These are phyloP conservation scores for Dryoscopus gambensis DNA, from an alignment of 2,113 vertebrate genomes.

Conservation along the genomic window DNA sequence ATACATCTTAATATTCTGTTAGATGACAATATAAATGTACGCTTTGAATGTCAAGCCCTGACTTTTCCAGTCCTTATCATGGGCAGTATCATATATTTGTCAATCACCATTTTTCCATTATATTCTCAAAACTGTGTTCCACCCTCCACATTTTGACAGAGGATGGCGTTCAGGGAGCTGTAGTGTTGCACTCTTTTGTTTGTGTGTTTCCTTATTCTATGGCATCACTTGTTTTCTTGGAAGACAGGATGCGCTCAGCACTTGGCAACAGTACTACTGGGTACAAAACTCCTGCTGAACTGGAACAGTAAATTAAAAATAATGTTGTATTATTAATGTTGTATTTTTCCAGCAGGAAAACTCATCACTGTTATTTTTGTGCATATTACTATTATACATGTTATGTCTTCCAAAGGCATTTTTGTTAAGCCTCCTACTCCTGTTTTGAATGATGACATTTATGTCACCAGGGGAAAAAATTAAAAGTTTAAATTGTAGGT, in stretches of 20 bases:
- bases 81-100: not conserved
- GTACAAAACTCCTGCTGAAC: not conserved
- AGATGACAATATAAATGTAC: not conserved
- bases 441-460: not conserved
- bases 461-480: not conserved
- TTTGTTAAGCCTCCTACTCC: not conserved
- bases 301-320: not conserved
- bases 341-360: not conserved
- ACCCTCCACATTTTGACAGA: not conserved
- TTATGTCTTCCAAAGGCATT: not conserved
- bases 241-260: not conserved
- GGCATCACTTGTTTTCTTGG: not conserved
- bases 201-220: not conserved
- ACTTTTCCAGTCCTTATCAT: not conserved
- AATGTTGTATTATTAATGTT: not conserved
- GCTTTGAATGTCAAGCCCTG: not conserved
- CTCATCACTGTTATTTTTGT: not conserved
- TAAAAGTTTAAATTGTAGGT: not conserved
- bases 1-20: not conserved
- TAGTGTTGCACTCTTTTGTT: not conserved
- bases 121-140: not conserved
- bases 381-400: not conserved
- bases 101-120: not conserved
- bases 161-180: not conserved
- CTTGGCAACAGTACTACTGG: not conserved